Evolutionary conservation across 2,888 invertebrate genomes (phyloP).

Genomic region (Lepidochitona cinerea): DNA sequence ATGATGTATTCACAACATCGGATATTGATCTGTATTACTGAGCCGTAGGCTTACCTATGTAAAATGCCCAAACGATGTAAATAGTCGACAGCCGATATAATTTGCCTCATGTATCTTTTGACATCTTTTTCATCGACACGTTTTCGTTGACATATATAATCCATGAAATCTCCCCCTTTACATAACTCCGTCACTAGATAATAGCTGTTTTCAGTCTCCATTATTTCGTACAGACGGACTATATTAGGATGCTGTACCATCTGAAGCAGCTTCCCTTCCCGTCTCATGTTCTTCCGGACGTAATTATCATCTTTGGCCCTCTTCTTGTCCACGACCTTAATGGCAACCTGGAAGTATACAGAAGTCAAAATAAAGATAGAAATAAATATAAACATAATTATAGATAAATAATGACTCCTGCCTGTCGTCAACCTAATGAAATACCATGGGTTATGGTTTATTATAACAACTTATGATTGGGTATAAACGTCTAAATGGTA

Average conservation of each 20-base stretch:
- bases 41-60: constrained; percentile 62
- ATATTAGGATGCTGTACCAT: constrained; percentile 65
- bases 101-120: constrained; percentile 63
- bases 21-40: too few species aligned
- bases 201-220: constrained; percentile 70
- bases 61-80: constrained; percentile 66
- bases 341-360: constrained; percentile 67
- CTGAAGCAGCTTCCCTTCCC: constrained; percentile 67
- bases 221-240: constrained; percentile 65
- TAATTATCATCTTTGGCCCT: constrained; percentile 65
- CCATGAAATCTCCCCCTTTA: constrained; percentile 68
- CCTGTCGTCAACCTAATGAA: too few species aligned
- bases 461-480: too few species aligned
- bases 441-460: too few species aligned
- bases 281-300: constrained; percentile 64
- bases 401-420: too few species aligned
- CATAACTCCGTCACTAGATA: constrained; percentile 69
- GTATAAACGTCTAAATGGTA: too few species aligned
- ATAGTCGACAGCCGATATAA: constrained; percentile 67
- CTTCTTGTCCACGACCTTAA: constrained; percentile 69
- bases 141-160: constrained; percentile 62
- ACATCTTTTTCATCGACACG: constrained; percentile 62
- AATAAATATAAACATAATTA: too few species aligned
- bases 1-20: too few species aligned
- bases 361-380: too few species aligned